These are phyloP conservation scores for Lepus oiostolus DNA, from an alignment of 2,797 vertebrate species.

Conservation along the genomic window DNA sequence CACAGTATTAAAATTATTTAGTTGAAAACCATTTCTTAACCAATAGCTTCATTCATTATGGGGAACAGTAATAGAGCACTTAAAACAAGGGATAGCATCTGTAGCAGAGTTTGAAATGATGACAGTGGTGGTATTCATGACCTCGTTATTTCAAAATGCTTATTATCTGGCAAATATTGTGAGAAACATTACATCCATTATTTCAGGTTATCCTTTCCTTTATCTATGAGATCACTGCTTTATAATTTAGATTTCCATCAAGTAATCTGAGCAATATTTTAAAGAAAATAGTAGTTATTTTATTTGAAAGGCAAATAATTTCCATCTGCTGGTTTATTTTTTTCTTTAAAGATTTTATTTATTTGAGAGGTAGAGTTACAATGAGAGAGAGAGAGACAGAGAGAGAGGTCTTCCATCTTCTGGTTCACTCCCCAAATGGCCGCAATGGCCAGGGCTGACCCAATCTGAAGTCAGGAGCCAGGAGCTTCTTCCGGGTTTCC, in stretches of 20 bases:
- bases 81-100: background rate
- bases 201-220: background rate
- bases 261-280: background rate
- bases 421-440: too few species aligned
- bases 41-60: conserved; percentile 3
- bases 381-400: too few species aligned
- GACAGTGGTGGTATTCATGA: background rate
- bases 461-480: too few species aligned
- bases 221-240: background rate
- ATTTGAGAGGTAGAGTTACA: too few species aligned
- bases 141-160: conserved; percentile 16
- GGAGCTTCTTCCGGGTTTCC: too few species aligned
- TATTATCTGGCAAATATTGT: background rate
- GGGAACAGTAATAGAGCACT: conserved; percentile 13
- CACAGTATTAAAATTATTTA: conserved; percentile 20
- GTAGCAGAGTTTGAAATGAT: background rate
- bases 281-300: too few species aligned
- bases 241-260: conserved; percentile 20
- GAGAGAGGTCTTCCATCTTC: too few species aligned
- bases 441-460: too few species aligned
- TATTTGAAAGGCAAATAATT: too few species aligned
- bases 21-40: conserved; percentile 37
- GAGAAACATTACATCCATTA: background rate
- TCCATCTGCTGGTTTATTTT: too few species aligned
- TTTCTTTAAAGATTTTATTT: too few species aligned